Base-by-base conservation (phyloP, 2,888 invertebrate species). In the Choreutis nemorana region DNA sequence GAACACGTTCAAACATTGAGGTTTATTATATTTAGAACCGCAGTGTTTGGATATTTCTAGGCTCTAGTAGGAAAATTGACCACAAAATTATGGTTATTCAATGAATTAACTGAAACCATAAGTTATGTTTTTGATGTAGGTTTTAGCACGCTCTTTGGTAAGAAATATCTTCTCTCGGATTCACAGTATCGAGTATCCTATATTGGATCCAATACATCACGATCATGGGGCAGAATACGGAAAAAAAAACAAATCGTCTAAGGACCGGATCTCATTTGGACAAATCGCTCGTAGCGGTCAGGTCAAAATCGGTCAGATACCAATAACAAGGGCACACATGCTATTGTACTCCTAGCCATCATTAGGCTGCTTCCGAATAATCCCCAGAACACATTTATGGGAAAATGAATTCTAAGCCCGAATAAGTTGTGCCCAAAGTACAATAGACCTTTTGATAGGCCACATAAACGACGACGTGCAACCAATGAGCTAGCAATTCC, bases 211-310 rank as follows among this genome's bases (percentile, higher is more conserved):
- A 44, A 45, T 48, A 44, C 39, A 42, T 55, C 52, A 44, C 35
- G 28, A 36, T 41, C 38, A 40, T 37, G 36, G 35, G 37, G 40
- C 39, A 42, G 45, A 40, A 41, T 46, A 46, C 42, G 44, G 35
- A 37, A 40, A 67, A 62, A 60, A 66, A 64, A 64, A 73, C 70
- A 71, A 71, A 68, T 66, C 63, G 45, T 50, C 47, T 45, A 59
- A 61, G 68, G 64, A 56, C 71, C 75, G 77, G 75, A 73, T 73
- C 73, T 77, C 73, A 73, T 77, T 75, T 75, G 70, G 73, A 77
- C 77, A 75, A 77, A 77, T 77, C 73, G 72, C 64, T 71, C 60
- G 70, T 73, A 70, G 73, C 73, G 75, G 75, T 75, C 71, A 73
- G 67, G 70, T 70, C 73, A 68, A 72, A 73, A 70, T 72, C 71